Conservation (phyloP, 2,797 vertebrate genomes). For the Poecilia velifera region DNA sequence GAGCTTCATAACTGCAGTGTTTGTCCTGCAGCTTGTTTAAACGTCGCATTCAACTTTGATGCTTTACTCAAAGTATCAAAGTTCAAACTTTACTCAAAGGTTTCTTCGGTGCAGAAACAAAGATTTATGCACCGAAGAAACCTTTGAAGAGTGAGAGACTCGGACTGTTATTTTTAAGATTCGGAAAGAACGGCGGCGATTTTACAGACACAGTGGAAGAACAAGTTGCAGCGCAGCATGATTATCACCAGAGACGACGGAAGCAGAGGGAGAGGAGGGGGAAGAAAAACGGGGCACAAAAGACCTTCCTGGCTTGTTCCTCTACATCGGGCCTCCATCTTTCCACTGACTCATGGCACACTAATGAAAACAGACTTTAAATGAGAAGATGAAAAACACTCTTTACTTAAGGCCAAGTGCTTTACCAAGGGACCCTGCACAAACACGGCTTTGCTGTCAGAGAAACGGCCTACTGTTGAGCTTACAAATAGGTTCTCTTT, state of each 20-base stretch:
- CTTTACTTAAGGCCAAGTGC: slow-evolving; percentile 65
- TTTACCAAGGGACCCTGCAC: slow-evolving; percentile 54
- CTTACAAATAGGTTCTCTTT: slow-evolving; percentile 44
- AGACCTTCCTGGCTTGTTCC: slow-evolving; percentile 60
- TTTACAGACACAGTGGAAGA: slow-evolving; percentile 65
- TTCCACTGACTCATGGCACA: slow-evolving; percentile 74
- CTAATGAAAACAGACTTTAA: slow-evolving; percentile 75
- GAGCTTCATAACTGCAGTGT: slow-evolving; percentile 30
- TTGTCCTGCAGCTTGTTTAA: slow-evolving; percentile 51
- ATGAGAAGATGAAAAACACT: slow-evolving; percentile 62
- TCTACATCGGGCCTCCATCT: slow-evolving; percentile 51
- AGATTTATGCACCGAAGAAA: neutral
- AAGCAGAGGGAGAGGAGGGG: slow-evolving; percentile 2
- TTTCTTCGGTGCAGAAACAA: too few species aligned
- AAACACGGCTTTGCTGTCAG: slow-evolving; percentile 56
- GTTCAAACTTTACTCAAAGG: too few species aligned
- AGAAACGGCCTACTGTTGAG: slow-evolving; percentile 57
- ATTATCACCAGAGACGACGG: slow-evolving; percentile 58
- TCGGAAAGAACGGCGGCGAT: slow-evolving; percentile 61
- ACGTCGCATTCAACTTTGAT: slow-evolving; percentile 37
- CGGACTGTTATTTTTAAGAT: slow-evolving; percentile 66
- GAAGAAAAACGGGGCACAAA: slow-evolving; percentile 47
- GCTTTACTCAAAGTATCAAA: neutral
- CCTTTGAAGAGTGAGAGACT: neutral
- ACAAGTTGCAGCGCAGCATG: slow-evolving; percentile 72